These are phyloP conservation scores for Prolemur simus DNA, from an alignment of 2,113 vertebrate genomes.

Conservation along the genomic window DNA sequence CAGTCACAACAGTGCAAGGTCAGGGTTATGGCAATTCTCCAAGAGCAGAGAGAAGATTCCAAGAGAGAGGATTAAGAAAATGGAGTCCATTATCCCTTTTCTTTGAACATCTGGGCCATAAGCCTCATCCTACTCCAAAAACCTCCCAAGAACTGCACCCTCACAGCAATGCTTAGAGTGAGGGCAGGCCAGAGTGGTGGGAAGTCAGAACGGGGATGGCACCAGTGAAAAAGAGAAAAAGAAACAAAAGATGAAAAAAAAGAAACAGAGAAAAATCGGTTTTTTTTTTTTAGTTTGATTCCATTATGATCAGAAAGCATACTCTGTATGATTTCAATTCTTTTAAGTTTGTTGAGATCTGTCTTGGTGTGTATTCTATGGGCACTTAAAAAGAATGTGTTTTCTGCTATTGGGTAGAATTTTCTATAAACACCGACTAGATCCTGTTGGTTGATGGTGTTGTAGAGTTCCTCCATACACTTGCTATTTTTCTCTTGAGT, in stretches of 20 bases:
- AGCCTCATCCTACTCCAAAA: neutral
- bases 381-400: neutral
- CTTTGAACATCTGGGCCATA: neutral
- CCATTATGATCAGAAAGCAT: neutral
- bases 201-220: fast-evolving
- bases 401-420: neutral
- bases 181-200: fast-evolving
- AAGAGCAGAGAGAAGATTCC: neutral
- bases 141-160: neutral
- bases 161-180: neutral
- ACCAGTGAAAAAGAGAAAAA: neutral
- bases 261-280: neutral
- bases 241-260: neutral
- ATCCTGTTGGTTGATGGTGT: neutral
- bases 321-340: neutral
- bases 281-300: neutral
- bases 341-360: neutral
- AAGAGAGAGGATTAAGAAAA: neutral
- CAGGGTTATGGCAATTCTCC: neutral
- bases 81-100: neutral
- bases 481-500: neutral
- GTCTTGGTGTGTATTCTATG: neutral
- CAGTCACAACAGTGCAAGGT: neutral
- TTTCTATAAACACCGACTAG: neutral
- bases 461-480: neutral